Conservation (phyloP, 2,888 invertebrate species). For the Caenorhabditis wallacei region DNA sequence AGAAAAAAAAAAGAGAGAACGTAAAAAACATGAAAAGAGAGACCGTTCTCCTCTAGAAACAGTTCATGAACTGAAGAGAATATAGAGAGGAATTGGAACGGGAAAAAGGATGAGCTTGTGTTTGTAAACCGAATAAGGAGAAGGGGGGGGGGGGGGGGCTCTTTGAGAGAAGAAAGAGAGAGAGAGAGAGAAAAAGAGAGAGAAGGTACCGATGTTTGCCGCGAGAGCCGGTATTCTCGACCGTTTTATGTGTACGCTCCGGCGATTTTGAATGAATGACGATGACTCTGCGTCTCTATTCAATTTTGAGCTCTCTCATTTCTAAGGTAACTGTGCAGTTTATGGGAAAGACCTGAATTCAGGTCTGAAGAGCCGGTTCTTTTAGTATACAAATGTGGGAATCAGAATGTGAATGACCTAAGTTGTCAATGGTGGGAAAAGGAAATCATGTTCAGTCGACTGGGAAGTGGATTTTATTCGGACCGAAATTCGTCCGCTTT, state of each 20-base stretch:
- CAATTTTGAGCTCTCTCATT: neutral
- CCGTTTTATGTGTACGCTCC: slow-evolving; percentile 30
- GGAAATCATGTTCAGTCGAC: neutral
- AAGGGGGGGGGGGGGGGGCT: too few species aligned
- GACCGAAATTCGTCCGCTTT: too few species aligned
- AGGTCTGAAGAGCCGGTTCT: slow-evolving; percentile 31
- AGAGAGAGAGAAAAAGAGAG: slow-evolving; percentile 5
- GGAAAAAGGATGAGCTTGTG: slow-evolving; percentile 52
- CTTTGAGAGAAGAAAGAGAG: slow-evolving; percentile 39
- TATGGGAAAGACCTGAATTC: slow-evolving; percentile 40
- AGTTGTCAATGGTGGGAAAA: neutral
- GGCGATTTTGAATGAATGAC: slow-evolving; percentile 45
- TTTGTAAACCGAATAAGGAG: slow-evolving; percentile 68
- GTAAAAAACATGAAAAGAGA: slow-evolving; percentile 21
- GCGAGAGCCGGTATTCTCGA: slow-evolving; percentile 47
- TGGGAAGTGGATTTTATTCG: too few species aligned
- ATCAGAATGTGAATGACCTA: neutral
- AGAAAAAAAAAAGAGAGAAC: slow-evolving; percentile 29
- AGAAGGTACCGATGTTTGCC: slow-evolving; percentile 50
- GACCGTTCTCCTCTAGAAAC: slow-evolving; percentile 9
- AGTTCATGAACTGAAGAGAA: slow-evolving; percentile 19
- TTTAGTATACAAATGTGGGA: slow-evolving; percentile 13
- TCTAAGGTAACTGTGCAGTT: slow-evolving; percentile 43
- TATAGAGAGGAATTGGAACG: slow-evolving; percentile 31
- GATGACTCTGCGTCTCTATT: slow-evolving; percentile 48